These are phyloP conservation scores for Fissipunctia ypsillon DNA, from an alignment of 2,888 invertebrate genomes.

Conservation along the genomic window DNA sequence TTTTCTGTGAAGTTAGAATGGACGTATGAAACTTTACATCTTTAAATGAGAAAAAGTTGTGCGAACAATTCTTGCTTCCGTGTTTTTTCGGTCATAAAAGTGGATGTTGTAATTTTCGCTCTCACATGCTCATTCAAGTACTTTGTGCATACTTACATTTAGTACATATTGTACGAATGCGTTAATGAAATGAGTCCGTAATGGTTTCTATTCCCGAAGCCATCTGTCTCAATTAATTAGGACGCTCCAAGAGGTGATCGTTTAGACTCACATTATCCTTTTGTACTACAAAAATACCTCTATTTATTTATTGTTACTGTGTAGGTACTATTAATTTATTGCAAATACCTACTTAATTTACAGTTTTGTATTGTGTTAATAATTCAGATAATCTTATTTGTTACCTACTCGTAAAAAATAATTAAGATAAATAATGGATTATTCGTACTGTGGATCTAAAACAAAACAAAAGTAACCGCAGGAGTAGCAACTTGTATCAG, in stretches of 20 bases:
- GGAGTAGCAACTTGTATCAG: slow-evolving; percentile 14
- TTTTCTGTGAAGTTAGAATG: slow-evolving; percentile 45
- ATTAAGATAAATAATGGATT: slow-evolving; percentile 18
- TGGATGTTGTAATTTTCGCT: slow-evolving; percentile 46
- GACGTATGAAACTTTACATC: slow-evolving; percentile 25
- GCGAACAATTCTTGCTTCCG: slow-evolving; percentile 46
- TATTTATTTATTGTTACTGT: no score
- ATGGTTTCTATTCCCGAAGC: slow-evolving; percentile 23
- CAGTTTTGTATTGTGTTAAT: slow-evolving; percentile 15
- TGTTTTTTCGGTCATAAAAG: slow-evolving; percentile 43
- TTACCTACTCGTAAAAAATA: slow-evolving; percentile 14
- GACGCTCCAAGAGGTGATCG: slow-evolving; percentile 12
- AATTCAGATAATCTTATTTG: slow-evolving; percentile 4
- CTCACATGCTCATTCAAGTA: slow-evolving; percentile 24
- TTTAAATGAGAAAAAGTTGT: slow-evolving; percentile 17
- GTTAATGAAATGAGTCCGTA: slow-evolving; percentile 33
- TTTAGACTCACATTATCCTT: slow-evolving; percentile 23
- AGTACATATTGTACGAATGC: slow-evolving; percentile 4
- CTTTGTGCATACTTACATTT: slow-evolving; percentile 22
- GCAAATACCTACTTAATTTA: not conserved
- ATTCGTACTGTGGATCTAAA: slow-evolving; percentile 11
- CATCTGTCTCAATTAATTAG: slow-evolving; percentile 52
- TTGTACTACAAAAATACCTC: not conserved
- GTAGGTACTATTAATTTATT: no score
- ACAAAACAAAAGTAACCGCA: slow-evolving; percentile 22